These are phyloP conservation scores for Prunella strophiata DNA, from an alignment of 2,797 vertebrate species.

Conservation along the genomic window DNA sequence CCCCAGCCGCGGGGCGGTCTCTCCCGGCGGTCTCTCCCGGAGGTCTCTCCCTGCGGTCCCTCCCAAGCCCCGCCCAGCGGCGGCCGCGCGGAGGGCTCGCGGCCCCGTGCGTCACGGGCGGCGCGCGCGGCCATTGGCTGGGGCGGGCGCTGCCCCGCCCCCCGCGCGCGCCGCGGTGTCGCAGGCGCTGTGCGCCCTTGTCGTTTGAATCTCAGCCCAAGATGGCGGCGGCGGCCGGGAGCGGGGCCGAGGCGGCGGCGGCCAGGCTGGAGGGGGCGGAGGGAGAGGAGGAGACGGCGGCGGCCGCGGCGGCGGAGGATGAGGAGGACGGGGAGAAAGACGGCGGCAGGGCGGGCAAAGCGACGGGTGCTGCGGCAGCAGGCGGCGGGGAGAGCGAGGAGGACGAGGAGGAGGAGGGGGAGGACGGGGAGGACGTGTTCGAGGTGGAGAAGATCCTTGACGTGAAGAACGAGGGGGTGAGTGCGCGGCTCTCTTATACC, in stretches of 20 bases:
- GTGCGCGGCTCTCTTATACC: not conserved
- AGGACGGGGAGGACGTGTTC: constrained; percentile 89
- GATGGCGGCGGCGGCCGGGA: constrained; percentile 66
- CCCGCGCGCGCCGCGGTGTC: not conserved
- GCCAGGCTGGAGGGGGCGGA: not conserved
- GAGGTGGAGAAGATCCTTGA: constrained; percentile 97
- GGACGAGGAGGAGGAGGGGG: constrained; percentile 86
- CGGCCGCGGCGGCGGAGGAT: not conserved
- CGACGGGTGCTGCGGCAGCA: not conserved
- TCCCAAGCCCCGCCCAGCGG: not conserved
- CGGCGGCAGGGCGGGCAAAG: not conserved
- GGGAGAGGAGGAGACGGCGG: not conserved
- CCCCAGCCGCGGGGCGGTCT: not conserved
- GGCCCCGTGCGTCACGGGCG: not conserved
- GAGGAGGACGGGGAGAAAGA: not conserved
- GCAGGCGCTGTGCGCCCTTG: not conserved
- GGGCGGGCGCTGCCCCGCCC: not conserved
- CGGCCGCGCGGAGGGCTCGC: not conserved
- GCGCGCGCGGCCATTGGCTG: not conserved
- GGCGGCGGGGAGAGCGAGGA: constrained; percentile 62
- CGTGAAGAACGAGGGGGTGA: constrained; percentile 89
- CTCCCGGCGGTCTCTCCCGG: rapidly evolving
- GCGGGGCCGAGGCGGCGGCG: not conserved
- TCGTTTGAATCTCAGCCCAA: not conserved
- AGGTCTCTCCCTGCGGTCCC: rapidly evolving